Conservation (phyloP, 2,797 vertebrate species). For the Odontamblyopus rebecca region DNA sequence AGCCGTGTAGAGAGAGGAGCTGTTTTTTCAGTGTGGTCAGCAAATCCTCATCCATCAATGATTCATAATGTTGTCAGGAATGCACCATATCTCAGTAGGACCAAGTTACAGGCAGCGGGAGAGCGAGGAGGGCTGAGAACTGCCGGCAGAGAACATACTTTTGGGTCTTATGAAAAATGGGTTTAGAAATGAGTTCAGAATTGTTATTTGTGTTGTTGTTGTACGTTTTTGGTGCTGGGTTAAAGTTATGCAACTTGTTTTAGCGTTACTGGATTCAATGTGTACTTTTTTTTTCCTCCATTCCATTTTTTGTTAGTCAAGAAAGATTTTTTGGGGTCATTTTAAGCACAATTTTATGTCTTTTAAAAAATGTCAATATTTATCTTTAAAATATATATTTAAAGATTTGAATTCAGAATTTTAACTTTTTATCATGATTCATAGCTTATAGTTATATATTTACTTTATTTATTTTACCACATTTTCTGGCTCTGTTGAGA, state of each 20-base stretch:
- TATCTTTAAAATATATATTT: too few species aligned
- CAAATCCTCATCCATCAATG: constrained; percentile 70
- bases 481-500: neutral
- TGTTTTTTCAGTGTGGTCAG: constrained; percentile 65
- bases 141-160: constrained; percentile 28
- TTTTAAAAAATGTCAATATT: neutral
- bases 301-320: neutral
- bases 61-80: constrained; percentile 72
- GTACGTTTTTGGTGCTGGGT: neutral
- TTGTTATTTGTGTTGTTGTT: neutral
- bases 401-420: too few species aligned
- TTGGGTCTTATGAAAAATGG: neutral
- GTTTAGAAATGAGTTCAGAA: neutral
- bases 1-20: constrained; percentile 24
- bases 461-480: too few species aligned
- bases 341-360: neutral
- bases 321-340: neutral
- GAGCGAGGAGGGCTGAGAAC: constrained; percentile 22
- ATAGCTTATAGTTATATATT: too few species aligned
- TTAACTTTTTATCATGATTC: too few species aligned
- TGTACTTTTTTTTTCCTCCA: neutral
- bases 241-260: neutral
- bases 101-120: constrained; percentile 48
- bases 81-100: constrained; percentile 39
- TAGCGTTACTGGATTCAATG: neutral